These are phyloP conservation scores for Muscicapa adusta DNA, from an alignment of 2,113 vertebrate species.

Conservation along the genomic window DNA sequence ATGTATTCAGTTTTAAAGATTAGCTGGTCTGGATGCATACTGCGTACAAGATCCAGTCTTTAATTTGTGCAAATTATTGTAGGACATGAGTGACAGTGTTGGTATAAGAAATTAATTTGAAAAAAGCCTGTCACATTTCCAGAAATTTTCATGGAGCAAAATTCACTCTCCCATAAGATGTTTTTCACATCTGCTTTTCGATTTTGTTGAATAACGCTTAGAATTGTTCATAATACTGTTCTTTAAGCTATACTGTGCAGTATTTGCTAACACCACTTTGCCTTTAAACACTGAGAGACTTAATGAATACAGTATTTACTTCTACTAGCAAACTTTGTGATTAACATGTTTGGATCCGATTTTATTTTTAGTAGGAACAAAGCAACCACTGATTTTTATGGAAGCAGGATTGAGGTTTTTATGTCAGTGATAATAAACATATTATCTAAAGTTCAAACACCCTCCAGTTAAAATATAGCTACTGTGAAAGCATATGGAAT, in stretches of 20 bases:
- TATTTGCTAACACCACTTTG: conserved; percentile 38
- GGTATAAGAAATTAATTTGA: not conserved
- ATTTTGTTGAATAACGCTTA: not conserved
- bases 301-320: not conserved
- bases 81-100: not conserved
- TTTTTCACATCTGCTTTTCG: not conserved
- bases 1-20: not conserved
- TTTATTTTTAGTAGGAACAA: conserved; percentile 10
- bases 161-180: not conserved
- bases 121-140: conserved; percentile 5
- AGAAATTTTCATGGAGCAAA: conserved; percentile 12
- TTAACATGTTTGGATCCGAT: not conserved
- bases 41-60: not conserved
- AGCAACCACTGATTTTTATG: not conserved
- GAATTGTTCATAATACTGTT: not conserved
- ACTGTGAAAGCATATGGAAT: not conserved
- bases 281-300: conserved; percentile 12
- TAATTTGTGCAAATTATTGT: not conserved
- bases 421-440: not conserved
- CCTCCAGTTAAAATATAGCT: not conserved
- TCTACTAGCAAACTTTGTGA: not conserved
- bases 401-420: conserved; percentile 16
- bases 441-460: not conserved
- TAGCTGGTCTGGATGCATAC: not conserved
- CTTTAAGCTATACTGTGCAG: not conserved